A percentile compares a stretch with the other conserved stretches of the same genome.
phyloP scores from a whole-genome alignment of 2,888 invertebrate genomes.

The Caenorhabditis japonica region DNA sequence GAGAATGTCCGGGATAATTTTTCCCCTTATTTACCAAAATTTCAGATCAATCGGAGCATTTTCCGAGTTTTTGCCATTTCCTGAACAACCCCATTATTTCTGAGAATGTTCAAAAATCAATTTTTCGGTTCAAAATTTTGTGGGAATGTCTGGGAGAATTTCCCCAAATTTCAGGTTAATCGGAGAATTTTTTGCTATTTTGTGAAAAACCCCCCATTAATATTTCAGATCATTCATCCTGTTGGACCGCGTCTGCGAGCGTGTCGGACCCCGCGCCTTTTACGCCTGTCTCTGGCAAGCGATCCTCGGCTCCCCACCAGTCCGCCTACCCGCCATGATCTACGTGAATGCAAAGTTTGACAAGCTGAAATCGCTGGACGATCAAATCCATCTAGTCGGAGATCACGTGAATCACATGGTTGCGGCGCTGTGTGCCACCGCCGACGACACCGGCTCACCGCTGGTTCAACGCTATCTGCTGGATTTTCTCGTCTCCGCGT shows the following conservation, averaged over 20 bases:
- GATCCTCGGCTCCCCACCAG: slow-evolving; percentile 86
- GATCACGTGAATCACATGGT: slow-evolving; percentile 88
- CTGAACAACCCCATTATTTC: too few species aligned
- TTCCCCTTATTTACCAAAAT: too few species aligned
- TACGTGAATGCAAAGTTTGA: slow-evolving; percentile 87
- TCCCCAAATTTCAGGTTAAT: too few species aligned
- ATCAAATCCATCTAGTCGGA: slow-evolving; percentile 88
- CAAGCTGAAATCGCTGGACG: slow-evolving; percentile 84
- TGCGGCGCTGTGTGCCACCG: slow-evolving; percentile 85
- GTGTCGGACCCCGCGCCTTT: slow-evolving; percentile 86
- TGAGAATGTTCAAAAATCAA: too few species aligned
- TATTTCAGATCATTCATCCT: slow-evolving; percentile 65
- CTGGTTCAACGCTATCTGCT: slow-evolving; percentile 89
- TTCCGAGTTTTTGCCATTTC: too few species aligned
- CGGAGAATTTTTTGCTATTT: too few species aligned
- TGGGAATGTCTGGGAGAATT: too few species aligned
- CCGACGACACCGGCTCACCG: slow-evolving; percentile 82
- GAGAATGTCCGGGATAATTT: too few species aligned
- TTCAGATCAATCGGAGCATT: too few species aligned
- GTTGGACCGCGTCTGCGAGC: slow-evolving; percentile 68
- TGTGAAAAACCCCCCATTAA: too few species aligned
- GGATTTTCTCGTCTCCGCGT: slow-evolving; percentile 87
- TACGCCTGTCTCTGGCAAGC: slow-evolving; percentile 89
- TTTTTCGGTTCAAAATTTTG: too few species aligned
- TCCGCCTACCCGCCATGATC: slow-evolving; percentile 87